Conservation (phyloP, 1,140 invertebrate species). For the Bicyclus anynana region DNA sequence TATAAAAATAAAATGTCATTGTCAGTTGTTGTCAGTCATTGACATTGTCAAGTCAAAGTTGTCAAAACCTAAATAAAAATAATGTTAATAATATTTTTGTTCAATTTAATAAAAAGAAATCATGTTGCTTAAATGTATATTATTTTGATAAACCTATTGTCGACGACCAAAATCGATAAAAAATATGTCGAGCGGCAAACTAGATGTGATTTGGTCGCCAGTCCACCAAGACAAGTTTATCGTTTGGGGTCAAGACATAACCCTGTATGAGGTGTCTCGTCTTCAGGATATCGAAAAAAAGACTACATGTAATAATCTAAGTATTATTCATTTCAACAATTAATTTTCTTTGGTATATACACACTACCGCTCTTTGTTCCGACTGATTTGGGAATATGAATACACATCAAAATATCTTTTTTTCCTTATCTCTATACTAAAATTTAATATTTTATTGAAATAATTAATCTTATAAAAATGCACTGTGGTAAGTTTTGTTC, state of each 20-base stretch:
- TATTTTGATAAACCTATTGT: background rate
- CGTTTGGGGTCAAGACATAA: slow-evolving; percentile 91
- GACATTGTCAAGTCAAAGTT: background rate
- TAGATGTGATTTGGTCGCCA: slow-evolving; percentile 89
- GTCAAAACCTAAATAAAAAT: background rate
- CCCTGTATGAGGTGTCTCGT: slow-evolving; percentile 86
- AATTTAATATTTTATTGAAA: background rate
- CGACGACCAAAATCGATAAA: background rate
- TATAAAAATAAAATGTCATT: too few species aligned
- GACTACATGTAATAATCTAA: slow-evolving; percentile 80
- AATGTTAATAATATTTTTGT: too few species aligned
- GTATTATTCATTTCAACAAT: too few species aligned
- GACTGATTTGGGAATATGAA: too few species aligned
- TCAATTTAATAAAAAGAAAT: background rate
- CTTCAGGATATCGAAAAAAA: slow-evolving; percentile 78
- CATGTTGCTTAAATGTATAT: background rate
- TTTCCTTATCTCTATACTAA: too few species aligned
- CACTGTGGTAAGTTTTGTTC: too few species aligned
- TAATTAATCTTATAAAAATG: too few species aligned
- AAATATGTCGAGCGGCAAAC: slow-evolving; percentile 54
- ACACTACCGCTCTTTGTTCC: too few species aligned
- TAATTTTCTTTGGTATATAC: too few species aligned
- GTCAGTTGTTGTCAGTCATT: too few species aligned
- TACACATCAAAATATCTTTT: too few species aligned
- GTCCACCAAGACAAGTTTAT: slow-evolving; percentile 88